phyloP scores from a whole-genome alignment of 2,113 vertebrate species.

The Phrynocephalus versicolor region DNA sequence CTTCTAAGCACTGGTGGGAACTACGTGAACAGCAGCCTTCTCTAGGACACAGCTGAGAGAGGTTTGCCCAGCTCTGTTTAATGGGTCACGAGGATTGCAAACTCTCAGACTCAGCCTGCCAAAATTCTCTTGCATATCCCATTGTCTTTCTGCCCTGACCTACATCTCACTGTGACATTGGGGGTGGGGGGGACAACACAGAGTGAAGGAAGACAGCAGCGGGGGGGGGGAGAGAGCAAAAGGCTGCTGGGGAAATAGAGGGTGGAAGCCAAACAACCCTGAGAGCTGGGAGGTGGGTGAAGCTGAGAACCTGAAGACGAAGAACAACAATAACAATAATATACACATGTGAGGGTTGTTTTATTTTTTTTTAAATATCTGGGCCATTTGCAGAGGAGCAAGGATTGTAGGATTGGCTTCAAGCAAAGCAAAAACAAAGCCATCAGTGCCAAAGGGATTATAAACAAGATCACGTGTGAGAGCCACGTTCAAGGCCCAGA shows the following conservation, averaged over 20 bases:
- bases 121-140: slow-evolving; percentile 1
- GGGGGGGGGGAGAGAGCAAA: background rate
- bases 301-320: background rate
- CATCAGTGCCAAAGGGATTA: slow-evolving; percentile 1
- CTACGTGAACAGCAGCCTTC: too few relatives aligned
- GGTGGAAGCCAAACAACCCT: background rate
- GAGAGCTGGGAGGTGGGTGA: background rate
- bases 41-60: background rate
- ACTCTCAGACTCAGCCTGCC: background rate
- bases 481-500: background rate
- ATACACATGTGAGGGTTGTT: too few relatives aligned
- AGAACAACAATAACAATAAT: background rate
- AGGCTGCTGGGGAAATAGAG: background rate
- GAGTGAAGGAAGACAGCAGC: background rate
- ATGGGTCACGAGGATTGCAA: background rate
- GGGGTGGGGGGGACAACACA: background rate
- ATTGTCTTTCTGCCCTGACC: background rate
- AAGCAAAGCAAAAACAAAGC: slow-evolving; percentile 11
- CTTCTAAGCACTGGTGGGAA: background rate
- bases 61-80: background rate
- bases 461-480: slow-evolving; percentile 13
- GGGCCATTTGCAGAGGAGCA: slow-evolving; percentile 6
- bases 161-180: background rate
- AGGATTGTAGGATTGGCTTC: background rate
- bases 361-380: background rate